Percentiles rank a stretch among this genome's conserved stretches.
Evolutionary conservation across 2,888 invertebrate species (phyloP).

Genomic region (Synanthedon myopaeformis): DNA sequence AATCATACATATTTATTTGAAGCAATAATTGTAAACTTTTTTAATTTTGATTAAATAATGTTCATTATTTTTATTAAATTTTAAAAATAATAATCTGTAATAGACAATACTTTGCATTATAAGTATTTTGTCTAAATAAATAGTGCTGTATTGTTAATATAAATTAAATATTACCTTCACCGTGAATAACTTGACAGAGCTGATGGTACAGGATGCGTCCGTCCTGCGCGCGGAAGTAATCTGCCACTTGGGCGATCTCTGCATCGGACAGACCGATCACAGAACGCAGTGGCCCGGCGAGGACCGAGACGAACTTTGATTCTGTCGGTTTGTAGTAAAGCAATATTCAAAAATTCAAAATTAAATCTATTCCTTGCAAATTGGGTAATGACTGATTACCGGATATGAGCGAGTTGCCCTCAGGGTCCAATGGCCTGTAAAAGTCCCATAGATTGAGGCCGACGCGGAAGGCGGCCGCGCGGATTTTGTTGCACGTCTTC

Average conservation of each 20-base stretch:
- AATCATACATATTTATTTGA: no score
- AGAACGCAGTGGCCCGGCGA: constrained; percentile 75
- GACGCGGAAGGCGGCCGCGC: constrained; percentile 78
- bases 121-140: not conserved
- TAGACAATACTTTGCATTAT: no score
- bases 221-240: constrained; percentile 84
- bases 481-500: constrained; percentile 85
- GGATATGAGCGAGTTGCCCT: constrained; percentile 76
- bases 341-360: not conserved
- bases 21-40: no score
- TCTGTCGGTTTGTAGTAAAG: constrained; percentile 55
- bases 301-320: constrained; percentile 78
- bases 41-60: no score
- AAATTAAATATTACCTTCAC: constrained; percentile 61
- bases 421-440: constrained; percentile 76
- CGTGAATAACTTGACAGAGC: constrained; percentile 79
- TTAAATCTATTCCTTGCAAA: no score
- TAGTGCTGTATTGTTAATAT: not conserved
- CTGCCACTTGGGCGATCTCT: constrained; percentile 79
- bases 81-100: no score
- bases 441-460: constrained; percentile 79
- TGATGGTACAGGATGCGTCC: constrained; percentile 82
- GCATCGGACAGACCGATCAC: constrained; percentile 77
- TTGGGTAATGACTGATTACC: constrained; percentile 38
- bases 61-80: no score